Evolutionary conservation across 2,797 vertebrate species (phyloP).

Genomic region (Molossus alvarezi): DNA sequence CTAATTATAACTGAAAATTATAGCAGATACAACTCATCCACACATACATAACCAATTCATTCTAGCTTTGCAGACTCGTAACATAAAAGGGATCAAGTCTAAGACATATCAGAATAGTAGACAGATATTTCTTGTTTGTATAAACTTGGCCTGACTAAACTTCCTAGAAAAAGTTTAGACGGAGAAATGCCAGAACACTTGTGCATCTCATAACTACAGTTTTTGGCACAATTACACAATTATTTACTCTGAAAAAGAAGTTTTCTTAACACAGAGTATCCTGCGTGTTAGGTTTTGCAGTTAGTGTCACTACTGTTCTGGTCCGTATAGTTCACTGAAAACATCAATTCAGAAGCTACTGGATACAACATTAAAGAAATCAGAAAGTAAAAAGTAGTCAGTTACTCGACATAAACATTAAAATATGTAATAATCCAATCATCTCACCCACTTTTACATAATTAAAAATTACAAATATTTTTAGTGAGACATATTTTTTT

Average conservation of each 20-base stretch:
- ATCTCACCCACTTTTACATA: slow-evolving; percentile 7
- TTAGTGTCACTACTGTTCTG: not conserved
- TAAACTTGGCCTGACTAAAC: not conserved
- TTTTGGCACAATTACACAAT: not conserved
- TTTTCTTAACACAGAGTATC: slow-evolving; percentile 16
- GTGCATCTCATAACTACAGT: not conserved
- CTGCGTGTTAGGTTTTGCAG: not conserved
- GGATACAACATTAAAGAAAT: not conserved
- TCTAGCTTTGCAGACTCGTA: not conserved
- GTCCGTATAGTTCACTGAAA: not conserved
- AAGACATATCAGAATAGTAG: not conserved
- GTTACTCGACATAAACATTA: not conserved
- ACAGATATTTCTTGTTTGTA: not conserved
- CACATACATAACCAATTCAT: not conserved
- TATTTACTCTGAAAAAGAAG: slow-evolving; percentile 21
- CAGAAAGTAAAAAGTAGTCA: slow-evolving; percentile 43
- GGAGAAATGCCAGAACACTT: not conserved
- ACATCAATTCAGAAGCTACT: not conserved
- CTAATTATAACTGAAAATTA: slow-evolving; percentile 61
- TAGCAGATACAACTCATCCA: not conserved
- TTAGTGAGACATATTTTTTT: slow-evolving; percentile 54
- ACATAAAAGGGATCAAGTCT: not conserved
- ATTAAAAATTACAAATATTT: not conserved
- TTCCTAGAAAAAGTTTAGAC: not conserved
- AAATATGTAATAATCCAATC: not conserved